Evolutionary conservation across 2,888 invertebrate genomes (phyloP).

Genomic region (Hirtodrosophila cameraria): DNA sequence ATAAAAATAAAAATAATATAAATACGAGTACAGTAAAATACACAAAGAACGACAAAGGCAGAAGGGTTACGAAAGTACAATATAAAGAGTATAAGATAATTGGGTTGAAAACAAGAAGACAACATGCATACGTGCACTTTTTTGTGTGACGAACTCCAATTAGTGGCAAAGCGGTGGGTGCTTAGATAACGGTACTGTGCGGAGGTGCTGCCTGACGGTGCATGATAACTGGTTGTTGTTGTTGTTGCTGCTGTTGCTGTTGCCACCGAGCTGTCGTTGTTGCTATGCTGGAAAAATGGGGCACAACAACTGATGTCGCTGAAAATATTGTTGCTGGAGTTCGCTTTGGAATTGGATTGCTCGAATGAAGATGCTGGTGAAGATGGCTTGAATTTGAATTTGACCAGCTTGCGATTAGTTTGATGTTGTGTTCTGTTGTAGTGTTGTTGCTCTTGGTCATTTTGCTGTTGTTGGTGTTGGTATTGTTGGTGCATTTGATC

Average conservation of each 20-base stretch:
- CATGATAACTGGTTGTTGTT: background rate
- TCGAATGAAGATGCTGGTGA: conserved; percentile 28
- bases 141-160: conserved; percentile 80
- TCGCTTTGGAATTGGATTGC: background rate
- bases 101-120: conserved; percentile 42
- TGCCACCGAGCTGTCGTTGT: background rate
- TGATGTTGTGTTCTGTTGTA: conserved; percentile 1
- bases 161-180: conserved; percentile 66
- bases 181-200: conserved; percentile 59
- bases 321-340: conserved; percentile 11
- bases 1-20: too few species aligned
- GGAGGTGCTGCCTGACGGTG: conserved; percentile 27
- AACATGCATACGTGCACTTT: conserved; percentile 84
- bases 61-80: background rate
- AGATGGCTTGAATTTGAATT: conserved; percentile 40
- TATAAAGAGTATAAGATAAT: background rate
- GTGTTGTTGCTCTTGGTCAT: conserved; percentile 20
- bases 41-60: conserved; percentile 16
- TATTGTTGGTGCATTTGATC: conserved; percentile 36
- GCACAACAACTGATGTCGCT: conserved; percentile 38
- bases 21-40: too few species aligned
- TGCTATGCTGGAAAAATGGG: conserved; percentile 18
- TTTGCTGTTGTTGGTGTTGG: conserved; percentile 18
- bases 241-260: conserved; percentile 14
- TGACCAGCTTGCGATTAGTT: conserved; percentile 40